These are phyloP conservation scores for Paracentrotus lividus DNA, from an alignment of 53 echinoderm and acorn worm species.

Conservation along the genomic window DNA sequence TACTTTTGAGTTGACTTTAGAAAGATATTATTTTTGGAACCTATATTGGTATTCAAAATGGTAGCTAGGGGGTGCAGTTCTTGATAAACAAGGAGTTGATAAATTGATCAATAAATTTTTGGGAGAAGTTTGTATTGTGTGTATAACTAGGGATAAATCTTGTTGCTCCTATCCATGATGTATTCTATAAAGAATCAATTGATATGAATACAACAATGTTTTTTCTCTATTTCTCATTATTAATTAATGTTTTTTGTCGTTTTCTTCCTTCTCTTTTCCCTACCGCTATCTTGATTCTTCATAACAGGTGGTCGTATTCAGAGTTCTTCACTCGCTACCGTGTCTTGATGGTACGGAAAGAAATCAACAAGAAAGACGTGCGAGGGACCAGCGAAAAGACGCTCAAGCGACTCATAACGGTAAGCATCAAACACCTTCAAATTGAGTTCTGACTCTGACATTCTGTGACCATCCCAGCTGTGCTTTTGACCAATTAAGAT, in stretches of 20 bases:
- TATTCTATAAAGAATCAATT: background rate
- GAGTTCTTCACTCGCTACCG: slow-evolving; percentile 97
- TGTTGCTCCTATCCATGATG: no score
- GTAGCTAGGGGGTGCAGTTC: no score
- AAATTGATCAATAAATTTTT: no score
- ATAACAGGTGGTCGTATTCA: slow-evolving; percentile 89
- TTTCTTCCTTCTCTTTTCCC: background rate
- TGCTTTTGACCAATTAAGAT: background rate
- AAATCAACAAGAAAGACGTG: slow-evolving; percentile 89
- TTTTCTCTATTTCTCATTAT: background rate
- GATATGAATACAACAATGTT: background rate
- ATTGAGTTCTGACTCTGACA: background rate
- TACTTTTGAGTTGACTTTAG: no score
- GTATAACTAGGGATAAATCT: no score
- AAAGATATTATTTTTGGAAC: no score
- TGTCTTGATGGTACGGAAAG: slow-evolving; percentile 92
- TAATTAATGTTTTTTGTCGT: background rate
- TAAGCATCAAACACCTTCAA: slow-evolving; percentile 69
- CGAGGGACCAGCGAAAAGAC: slow-evolving; percentile 92
- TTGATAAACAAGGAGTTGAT: no score
- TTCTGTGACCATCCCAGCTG: background rate
- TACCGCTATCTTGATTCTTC: background rate
- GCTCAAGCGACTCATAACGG: slow-evolving; percentile 80
- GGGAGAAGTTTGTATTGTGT: background rate
- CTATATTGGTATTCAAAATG: no score